Conservation (phyloP, 2,113 vertebrate genomes). For the Grallaria varia region DNA sequence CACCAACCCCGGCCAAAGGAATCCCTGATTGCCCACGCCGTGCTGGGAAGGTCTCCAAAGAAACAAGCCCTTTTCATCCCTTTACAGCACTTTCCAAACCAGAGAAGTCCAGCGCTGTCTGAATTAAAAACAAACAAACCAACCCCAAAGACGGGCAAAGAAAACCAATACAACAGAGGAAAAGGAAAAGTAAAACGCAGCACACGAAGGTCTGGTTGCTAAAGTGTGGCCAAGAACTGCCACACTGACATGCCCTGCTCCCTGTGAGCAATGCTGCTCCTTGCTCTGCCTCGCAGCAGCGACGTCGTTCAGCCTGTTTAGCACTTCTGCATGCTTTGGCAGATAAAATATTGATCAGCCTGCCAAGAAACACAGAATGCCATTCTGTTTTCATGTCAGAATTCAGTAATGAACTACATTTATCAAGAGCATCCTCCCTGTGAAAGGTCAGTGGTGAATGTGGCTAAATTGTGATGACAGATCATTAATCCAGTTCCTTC, state of each 20-base stretch:
- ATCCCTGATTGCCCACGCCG: neutral
- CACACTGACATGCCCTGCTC: neutral
- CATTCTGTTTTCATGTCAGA: constrained; percentile 81
- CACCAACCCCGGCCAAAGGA: neutral
- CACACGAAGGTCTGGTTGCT: neutral
- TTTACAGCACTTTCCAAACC: neutral
- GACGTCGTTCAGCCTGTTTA: constrained; percentile 46
- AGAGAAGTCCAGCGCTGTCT: neutral
- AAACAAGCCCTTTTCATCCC: neutral
- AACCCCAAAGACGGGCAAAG: neutral
- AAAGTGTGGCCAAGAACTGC: neutral
- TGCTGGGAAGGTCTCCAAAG: neutral
- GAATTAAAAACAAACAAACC: neutral
- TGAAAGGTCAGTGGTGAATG: constrained; percentile 80
- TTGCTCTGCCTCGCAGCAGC: constrained; percentile 10
- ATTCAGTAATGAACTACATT: constrained; percentile 83
- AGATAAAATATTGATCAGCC: constrained; percentile 82
- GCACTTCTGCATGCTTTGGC: constrained; percentile 64
- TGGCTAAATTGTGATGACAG: constrained; percentile 81
- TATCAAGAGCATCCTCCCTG: constrained; percentile 76
- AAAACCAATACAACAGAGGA: neutral
- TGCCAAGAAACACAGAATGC: constrained; percentile 67
- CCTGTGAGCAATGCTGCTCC: neutral
- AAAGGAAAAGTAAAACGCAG: neutral
- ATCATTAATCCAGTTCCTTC: constrained; percentile 82